A percentile compares a stretch with the other conserved stretches of the same genome.
Conservation (phyloP, 2,797 vertebrate species). For the Halcyon chelicuti region DNA sequence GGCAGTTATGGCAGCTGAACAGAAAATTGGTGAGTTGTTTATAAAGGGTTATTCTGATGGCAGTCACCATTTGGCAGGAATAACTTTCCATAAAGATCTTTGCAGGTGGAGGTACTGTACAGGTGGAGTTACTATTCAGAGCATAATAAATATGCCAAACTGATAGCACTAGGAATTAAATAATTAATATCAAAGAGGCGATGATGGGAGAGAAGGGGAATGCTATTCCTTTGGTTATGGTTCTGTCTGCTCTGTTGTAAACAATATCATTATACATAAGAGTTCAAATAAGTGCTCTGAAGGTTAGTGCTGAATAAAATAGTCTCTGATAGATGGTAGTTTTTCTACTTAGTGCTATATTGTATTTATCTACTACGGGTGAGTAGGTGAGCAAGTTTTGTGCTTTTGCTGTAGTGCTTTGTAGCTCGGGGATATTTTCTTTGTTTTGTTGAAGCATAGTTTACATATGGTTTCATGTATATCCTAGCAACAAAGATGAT, state of each 20-base stretch:
- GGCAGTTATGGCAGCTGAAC: neutral
- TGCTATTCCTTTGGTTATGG: neutral
- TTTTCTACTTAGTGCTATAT: neutral
- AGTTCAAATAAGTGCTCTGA: neutral
- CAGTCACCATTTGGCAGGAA: neutral
- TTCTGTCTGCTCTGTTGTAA: neutral
- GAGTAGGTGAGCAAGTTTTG: neutral
- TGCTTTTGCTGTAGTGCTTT: neutral
- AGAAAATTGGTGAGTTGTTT: neutral
- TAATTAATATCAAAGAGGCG: constrained; percentile 9
- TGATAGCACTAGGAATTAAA: neutral
- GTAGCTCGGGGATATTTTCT: neutral
- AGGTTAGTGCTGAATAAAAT: neutral
- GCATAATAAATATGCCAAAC: neutral
- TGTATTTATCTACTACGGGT: neutral
- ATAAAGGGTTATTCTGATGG: neutral
- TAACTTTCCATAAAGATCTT: neutral
- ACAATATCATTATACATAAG: neutral
- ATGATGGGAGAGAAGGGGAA: neutral
- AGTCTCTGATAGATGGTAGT: neutral
- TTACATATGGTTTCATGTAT: neutral
- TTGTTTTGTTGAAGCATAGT: neutral
- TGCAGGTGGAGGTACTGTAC: neutral
- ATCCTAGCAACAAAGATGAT: neutral
- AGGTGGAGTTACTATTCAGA: neutral